Evolutionary conservation across 2,888 invertebrate species (phyloP).

Genomic region (Pogonocherus hispidulus): DNA sequence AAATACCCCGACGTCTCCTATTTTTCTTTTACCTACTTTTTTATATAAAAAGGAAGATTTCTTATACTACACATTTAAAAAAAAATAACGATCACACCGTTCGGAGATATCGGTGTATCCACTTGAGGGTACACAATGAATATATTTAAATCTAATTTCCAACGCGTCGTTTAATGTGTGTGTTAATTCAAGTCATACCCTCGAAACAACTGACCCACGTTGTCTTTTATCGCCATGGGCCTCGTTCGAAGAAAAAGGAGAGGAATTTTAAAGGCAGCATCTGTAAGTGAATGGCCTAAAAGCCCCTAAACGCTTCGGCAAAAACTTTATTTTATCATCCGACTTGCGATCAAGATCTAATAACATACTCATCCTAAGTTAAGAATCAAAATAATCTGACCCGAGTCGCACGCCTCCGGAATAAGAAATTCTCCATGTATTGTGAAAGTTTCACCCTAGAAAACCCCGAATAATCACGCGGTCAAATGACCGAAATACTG

Average conservation of each 20-base stretch:
- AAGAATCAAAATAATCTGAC: conserved; percentile 39
- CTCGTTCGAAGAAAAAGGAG: conserved; percentile 11
- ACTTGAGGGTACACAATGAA: no score
- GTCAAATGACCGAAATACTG: conserved; percentile 4
- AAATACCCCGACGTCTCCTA: no score
- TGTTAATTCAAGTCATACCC: neutral
- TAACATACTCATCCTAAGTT: conserved; percentile 40
- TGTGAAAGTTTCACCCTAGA: conserved; percentile 29
- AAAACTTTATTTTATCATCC: conserved; percentile 46
- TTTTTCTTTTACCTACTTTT: no score
- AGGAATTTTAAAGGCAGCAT: conserved; percentile 16
- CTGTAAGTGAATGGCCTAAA: conserved; percentile 28
- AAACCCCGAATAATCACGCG: conserved; percentile 1
- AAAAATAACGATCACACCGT: no score
- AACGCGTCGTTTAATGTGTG: no score
- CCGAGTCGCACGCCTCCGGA: conserved; percentile 38
- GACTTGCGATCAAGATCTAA: conserved; percentile 43
- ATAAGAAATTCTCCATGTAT: conserved; percentile 43
- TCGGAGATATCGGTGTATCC: no score
- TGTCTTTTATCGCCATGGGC: conserved; percentile 1
- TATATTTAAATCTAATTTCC: no score
- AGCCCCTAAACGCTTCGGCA: conserved; percentile 37
- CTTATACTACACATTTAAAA: no score
- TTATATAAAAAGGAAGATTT: no score
- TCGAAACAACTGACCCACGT: conserved; percentile 13